phyloP scores from a whole-genome alignment of 2,113 vertebrate genomes.

The Thinocorus orbignyianus region DNA sequence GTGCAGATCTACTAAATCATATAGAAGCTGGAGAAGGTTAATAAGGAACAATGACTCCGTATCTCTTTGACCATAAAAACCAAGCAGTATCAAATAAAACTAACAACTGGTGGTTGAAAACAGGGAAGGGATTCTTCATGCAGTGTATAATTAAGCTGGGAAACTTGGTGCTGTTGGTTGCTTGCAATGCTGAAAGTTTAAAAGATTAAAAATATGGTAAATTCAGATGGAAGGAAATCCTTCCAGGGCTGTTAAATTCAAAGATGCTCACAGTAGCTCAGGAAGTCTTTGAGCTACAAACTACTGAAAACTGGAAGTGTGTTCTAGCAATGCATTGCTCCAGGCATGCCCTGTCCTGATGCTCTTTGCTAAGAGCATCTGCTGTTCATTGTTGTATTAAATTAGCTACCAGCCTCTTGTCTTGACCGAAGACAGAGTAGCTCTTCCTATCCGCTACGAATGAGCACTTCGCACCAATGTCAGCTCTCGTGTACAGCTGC shows the following conservation, averaged over 20 bases:
- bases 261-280: neutral
- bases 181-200: neutral
- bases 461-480: neutral
- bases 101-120: neutral
- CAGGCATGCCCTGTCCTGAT: neutral
- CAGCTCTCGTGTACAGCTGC: conserved; percentile 28
- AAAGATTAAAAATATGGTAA: neutral
- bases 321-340: neutral
- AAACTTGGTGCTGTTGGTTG: neutral
- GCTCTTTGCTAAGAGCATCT: neutral
- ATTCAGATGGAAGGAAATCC: neutral
- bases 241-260: neutral
- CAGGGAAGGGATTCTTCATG: neutral
- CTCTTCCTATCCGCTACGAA: neutral
- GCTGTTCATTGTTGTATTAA: neutral
- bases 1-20: neutral
- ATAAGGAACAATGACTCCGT: neutral
- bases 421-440: neutral
- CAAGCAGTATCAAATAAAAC: neutral
- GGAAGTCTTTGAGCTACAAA: conserved; percentile 1
- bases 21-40: neutral
- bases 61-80: neutral
- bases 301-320: neutral
- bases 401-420: neutral
- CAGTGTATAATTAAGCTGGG: neutral